Evolutionary conservation across 2,888 invertebrate species (phyloP).

Genomic region (Deilephila porcellus): DNA sequence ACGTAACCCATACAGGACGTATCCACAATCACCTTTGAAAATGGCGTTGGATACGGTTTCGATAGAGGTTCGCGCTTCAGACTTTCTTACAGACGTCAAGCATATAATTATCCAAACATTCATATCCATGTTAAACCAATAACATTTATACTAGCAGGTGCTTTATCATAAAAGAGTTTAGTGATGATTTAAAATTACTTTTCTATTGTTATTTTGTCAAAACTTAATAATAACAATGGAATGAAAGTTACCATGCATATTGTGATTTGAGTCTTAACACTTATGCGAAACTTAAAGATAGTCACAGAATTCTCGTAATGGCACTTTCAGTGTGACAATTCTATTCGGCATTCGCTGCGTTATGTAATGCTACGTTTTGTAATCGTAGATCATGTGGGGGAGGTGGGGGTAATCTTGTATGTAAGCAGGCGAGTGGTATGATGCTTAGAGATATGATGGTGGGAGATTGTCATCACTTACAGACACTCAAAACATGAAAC

Average conservation of each 20-base stretch:
- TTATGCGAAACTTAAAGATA: constrained; percentile 21
- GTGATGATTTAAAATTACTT: constrained; percentile 5
- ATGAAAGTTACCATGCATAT: constrained; percentile 50
- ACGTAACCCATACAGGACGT: neutral
- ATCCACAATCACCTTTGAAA: neutral
- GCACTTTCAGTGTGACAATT: constrained; percentile 37
- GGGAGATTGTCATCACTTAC: no score
- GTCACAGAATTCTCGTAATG: constrained; percentile 14
- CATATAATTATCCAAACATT: neutral
- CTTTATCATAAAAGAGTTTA: constrained; percentile 23
- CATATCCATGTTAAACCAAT: neutral
- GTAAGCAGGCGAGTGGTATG: no score
- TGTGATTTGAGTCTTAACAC: constrained; percentile 40
- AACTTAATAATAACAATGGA: constrained; percentile 53
- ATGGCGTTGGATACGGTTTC: neutral
- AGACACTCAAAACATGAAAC: no score
- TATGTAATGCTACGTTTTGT: neutral
- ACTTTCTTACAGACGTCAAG: neutral
- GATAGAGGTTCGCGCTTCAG: neutral
- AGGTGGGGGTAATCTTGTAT: neutral
- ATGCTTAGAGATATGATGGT: no score
- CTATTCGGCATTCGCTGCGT: constrained; percentile 27
- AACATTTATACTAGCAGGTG: constrained; percentile 40
- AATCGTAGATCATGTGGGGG: neutral
- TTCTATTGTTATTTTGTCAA: constrained; percentile 19